Base-by-base conservation (phyloP, 2,113 vertebrate genomes). In the Pygoscelis adeliae region DNA sequence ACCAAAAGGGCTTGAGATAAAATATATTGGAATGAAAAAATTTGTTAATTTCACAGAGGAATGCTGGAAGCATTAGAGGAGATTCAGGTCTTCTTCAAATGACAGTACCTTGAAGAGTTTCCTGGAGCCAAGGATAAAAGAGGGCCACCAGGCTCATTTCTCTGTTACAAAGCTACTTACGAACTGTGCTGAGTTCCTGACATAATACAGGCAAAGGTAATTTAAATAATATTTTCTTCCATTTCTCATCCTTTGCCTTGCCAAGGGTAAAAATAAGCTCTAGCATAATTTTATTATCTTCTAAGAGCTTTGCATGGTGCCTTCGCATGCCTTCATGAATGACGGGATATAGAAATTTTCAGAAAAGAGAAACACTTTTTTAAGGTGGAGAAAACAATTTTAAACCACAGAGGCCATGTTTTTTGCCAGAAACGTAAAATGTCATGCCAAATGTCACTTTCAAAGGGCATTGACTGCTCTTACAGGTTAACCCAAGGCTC, bases 361-460 rank as follows among this genome's bases (percentile, higher is more conserved):
- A 95, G 18, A 55, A 73, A 72, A 90, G 9, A 56, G 13, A 80
- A 81, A 27, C 5, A 46, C 21, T 11, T 44, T 50, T 63, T 73
- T 73, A 82, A 63, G 16, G 25, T n/a, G 23, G 16, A 47, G 30
- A 77, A 58, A 77, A 44, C 3, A 34, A 47, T 65, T 81, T 87
- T 36, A 70, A 92, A 53, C 6, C 14, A 46, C 12, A 55, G 29
- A 59, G 2, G 52, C 20, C 0, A 0, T 30, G 1, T 46, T 82
- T 56, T 62, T 21, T 22, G 23, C 20, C 47, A 14, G 20, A 52
- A 72, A 61, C 5, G 19, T 38, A 52, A 71, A 83, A 83, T 2
- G 1, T 38, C 16, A 47, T 18, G n/a, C 21, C 14, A 49, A 77
- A 50, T 0, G 0, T n/a, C 34, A 47, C 17, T 77, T 61, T 61